Evolutionary conservation across 1,140 invertebrate species (phyloP), one percentile per base, ranked within the genome.

Genomic region (Zelostemma sp.): DNA sequence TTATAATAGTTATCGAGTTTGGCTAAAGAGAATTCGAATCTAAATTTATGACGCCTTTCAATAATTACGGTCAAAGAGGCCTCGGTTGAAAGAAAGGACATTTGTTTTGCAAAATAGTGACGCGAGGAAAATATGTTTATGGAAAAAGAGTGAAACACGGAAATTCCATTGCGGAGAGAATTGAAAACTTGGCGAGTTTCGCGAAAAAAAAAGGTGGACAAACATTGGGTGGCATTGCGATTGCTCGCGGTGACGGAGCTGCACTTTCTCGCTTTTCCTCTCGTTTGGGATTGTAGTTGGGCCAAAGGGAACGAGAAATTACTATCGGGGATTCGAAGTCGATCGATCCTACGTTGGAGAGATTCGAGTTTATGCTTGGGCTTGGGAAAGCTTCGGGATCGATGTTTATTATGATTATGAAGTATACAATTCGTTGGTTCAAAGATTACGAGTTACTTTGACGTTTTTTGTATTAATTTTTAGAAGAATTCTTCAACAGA

Each of bases 131-230:
- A 16, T 9, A n/a, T n/a, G n/a, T n/a, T n/a, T n/a, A n/a, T n/a
- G n/a, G 41, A 17, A 47, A 16, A 18, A 33, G 25, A n/a, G 28
- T n/a, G n/a, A 8, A 25, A 21, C 31, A 40, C 33, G 43, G 46
- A 57, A 64, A 56, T 35, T 51, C 9, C 33, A 16, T 45, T 1
- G 38, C 18, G 17, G 47, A 21, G 58, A 68, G 74, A 77, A 67
- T 77, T 70, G 66, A 77, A 48, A 63, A 65, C 62, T 76, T 45
- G 61, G 53, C 66, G 68, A 65, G 45, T 65, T 56, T 46, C 16
- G 12, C 12, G 0, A 6, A 16, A 40, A 54, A 54, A 11, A 19
- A 38, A 19, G 50, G 18, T 15, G 38, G 14, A 53, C 50, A 53
- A 53, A 41, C 18, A 38, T 41, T 33, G 18, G 35, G 21, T 8